Base-by-base conservation (phyloP, 2,797 vertebrate species). In the Bradypodion ventrale region DNA sequence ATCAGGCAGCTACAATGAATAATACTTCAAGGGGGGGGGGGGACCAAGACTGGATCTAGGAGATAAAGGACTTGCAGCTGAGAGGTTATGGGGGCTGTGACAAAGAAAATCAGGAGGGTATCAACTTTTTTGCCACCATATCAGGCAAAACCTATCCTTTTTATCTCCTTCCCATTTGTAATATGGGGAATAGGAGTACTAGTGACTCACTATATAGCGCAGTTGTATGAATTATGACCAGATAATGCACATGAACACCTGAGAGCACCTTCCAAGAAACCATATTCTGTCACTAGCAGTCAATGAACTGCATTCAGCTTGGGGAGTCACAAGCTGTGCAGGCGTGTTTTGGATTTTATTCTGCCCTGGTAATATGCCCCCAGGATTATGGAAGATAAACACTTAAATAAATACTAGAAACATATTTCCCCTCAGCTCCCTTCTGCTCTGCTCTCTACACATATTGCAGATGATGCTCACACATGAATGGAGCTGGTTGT, bases 121-220 rank as follows among this genome's bases (percentile, higher is more conserved):
- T n/a, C n/a, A 15, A n/a, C 27, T 32, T 2, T 2, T n/a, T n/a
- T n/a, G n/a, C 1, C 1, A 5, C 12, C n/a, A 10, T 13, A 29
- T 65, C 16, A 65, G n/a, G 29, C 29, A 65, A 65, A 65, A n/a
- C n/a, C 27, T n/a, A 16, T 4, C 13, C n/a, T n/a, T 32, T 19
- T 56, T 5, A 56, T 19, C 5, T 15, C 52, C 19, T 7, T 56
- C 19, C 52, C 52, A 56, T 56, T 56, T 13, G 52, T 15, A 15
- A 5, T 56, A 35, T 7, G 13, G n/a, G 6, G 13, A 13, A 32
- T 32, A 13, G 46, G 4, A 44, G 42, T 29, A 29, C 25, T 29
- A 27, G 0, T 42, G 8, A 46, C 27, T 40, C 37, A 70, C 37
- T 37, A 44, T n/a, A 16, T 44, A 46, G 44, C 27, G 27, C 27